Evolutionary conservation across 53 echinoderm and acorn worm species (phyloP), one percentile per base, ranked within the genome.

Genomic region (Zoroaster sp.): DNA sequence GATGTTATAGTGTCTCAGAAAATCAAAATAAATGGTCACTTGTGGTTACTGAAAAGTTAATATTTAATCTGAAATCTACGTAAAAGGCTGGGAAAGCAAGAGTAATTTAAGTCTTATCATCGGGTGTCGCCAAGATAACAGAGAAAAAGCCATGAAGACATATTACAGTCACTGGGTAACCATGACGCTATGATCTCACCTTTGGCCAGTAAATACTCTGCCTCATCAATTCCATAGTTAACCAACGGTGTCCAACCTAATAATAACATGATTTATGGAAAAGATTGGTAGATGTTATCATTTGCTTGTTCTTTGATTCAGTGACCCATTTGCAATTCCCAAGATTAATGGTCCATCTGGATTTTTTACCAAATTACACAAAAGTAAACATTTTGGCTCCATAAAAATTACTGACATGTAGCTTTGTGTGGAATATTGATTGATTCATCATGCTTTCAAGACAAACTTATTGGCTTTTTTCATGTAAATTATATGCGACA

Each of bases 11-110:
- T 33, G 52, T 34, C 76, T 76, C 76, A 17, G 35, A 49, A 76
- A 76, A 76, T 76, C 76, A 51, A 76, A 76, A 76, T 76, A 46
- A 76, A 76, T 76, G 76, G 49, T 76, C 76, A 49, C 49, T 76
- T 59, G 63, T 28, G 8, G 76, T 45, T 46, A 47, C 49, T 47
- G 35, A 76, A 41, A 34, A 47, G 76, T 76, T 76, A 76, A 76
- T 76, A 46, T 47, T 76, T 76, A 49, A 76, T 76, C 51, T 14
- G 4, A 76, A 46, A 31, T 76, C 35, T 76, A 34, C 76, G 32
- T 34, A 34, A 18, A 47, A 33, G 23, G 76, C 47, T 51, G 76
- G 51, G 44, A 75, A 75, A 75, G 75, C 75, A 76, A 76, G 76
- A 76, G 76, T 76, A 76, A 49, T 76, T 76, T 49, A 49, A 51